Percentiles rank a stretch among this genome's conserved stretches.
Conservation (phyloP, 2,797 vertebrate species). For the Acanthopagrus latus region DNA sequence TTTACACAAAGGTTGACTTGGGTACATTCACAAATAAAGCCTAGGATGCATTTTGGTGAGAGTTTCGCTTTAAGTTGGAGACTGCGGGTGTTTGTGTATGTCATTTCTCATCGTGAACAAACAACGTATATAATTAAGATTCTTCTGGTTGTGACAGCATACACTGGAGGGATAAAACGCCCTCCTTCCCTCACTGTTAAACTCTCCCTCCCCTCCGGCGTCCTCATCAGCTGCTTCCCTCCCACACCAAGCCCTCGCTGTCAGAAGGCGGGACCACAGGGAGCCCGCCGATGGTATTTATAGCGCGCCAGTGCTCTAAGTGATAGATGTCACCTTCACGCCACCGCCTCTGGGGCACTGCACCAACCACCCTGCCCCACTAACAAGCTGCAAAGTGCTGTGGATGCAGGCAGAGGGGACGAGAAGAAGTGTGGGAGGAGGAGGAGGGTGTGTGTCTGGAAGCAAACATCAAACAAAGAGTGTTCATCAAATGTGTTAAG, state of each 20-base stretch:
- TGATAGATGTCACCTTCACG: constrained; percentile 89
- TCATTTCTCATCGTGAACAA: constrained; percentile 24
- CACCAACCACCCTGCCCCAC: constrained; percentile 77
- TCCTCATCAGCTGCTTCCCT: constrained; percentile 82
- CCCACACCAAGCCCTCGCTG: constrained; percentile 76
- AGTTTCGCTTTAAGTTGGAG: constrained; percentile 5
- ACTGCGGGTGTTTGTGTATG: constrained; percentile 25
- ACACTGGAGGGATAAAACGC: constrained; percentile 69
- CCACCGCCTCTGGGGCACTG: constrained; percentile 76
- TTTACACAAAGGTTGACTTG: too few species aligned
- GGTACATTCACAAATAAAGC: too few species aligned
- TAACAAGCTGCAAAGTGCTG: constrained; percentile 85
- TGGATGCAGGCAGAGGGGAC: constrained; percentile 58
- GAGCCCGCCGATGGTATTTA: constrained; percentile 83
- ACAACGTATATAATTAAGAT: constrained; percentile 83
- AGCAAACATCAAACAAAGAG: constrained; percentile 52
- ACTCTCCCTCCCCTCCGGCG: constrained; percentile 63
- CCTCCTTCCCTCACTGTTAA: constrained; percentile 65
- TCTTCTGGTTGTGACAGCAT: constrained; percentile 80
- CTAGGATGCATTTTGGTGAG: too few species aligned
- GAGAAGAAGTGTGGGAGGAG: constrained; percentile 15
- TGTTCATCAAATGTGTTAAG: constrained; percentile 49
- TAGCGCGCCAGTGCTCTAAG: constrained; percentile 80
- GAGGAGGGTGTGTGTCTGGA: constrained; percentile 39
- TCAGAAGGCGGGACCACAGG: constrained; percentile 80